Conservation (phyloP, 92 coral and sea anemone species). For the Palythoa caribaeorum region DNA sequence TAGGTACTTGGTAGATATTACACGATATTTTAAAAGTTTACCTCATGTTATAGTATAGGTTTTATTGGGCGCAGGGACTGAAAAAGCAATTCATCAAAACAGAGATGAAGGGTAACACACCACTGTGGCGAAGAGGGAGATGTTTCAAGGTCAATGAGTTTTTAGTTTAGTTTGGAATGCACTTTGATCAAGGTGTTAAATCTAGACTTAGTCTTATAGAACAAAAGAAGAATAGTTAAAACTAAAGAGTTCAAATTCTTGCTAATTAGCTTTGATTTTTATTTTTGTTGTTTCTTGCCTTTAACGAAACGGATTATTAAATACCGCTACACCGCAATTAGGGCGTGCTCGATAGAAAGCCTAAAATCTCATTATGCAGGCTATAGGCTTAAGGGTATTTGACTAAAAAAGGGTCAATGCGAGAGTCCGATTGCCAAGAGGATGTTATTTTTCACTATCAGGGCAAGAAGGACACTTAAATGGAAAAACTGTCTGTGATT, state of each 20-base stretch:
- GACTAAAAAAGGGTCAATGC: neutral
- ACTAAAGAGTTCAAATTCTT: neutral
- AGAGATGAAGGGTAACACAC: neutral
- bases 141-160: neutral
- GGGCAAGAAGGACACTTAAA: neutral
- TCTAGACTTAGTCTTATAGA: neutral
- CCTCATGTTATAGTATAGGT: neutral
- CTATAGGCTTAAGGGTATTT: neutral
- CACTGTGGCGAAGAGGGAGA: neutral
- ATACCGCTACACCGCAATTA: neutral
- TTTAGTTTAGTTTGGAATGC: neutral
- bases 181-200: neutral
- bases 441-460: neutral
- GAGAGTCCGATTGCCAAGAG: neutral
- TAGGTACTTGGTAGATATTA: neutral
- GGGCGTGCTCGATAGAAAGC: neutral
- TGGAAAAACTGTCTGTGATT: neutral
- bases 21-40: neutral
- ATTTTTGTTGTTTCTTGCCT: neutral
- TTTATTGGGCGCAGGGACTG: neutral
- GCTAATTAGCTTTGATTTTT: neutral
- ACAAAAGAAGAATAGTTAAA: neutral
- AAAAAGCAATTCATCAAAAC: neutral
- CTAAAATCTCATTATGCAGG: constrained; percentile 13
- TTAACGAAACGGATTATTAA: neutral